Conservation (phyloP, 2,888 invertebrate species). For the Seira ritae region DNA sequence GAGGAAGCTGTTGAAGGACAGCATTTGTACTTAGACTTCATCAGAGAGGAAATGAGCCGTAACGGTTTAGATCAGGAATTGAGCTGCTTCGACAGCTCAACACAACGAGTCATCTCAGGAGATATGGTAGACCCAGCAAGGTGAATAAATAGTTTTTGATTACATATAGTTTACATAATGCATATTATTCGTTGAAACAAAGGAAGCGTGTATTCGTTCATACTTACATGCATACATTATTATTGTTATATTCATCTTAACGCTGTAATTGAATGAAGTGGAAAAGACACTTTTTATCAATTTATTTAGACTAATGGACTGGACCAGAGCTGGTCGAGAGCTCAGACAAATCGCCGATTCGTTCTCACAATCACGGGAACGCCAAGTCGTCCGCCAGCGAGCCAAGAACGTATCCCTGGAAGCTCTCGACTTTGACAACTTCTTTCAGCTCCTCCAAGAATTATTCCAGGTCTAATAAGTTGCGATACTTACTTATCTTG, state of each 20-base stretch:
- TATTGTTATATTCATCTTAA: too few species aligned
- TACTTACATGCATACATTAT: too few species aligned
- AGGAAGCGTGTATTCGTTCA: too few species aligned
- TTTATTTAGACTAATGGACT: conserved; percentile 55
- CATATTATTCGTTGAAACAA: neutral
- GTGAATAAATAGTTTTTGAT: too few species aligned
- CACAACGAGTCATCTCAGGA: neutral
- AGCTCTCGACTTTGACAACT: conserved; percentile 79
- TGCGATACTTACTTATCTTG: too few species aligned
- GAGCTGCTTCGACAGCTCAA: conserved; percentile 24
- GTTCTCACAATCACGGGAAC: conserved; percentile 78
- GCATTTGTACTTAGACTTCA: conserved; percentile 69
- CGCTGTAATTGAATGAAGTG: too few species aligned
- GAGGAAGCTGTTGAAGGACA: conserved; percentile 68
- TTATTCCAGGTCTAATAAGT: conserved; percentile 78
- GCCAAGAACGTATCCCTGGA: conserved; percentile 78
- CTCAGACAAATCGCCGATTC: conserved; percentile 77
- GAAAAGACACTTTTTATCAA: too few species aligned
- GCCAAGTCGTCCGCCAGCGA: conserved; percentile 77
- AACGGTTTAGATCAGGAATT: conserved; percentile 40
- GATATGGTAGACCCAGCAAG: conserved; percentile 35
- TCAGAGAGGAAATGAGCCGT: conserved; percentile 63
- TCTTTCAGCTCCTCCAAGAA: conserved; percentile 80
- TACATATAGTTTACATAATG: too few species aligned
- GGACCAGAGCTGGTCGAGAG: conserved; percentile 76